Base-by-base conservation (phyloP, 1,140 invertebrate species). In the Brevipalpus yothersi region DNA sequence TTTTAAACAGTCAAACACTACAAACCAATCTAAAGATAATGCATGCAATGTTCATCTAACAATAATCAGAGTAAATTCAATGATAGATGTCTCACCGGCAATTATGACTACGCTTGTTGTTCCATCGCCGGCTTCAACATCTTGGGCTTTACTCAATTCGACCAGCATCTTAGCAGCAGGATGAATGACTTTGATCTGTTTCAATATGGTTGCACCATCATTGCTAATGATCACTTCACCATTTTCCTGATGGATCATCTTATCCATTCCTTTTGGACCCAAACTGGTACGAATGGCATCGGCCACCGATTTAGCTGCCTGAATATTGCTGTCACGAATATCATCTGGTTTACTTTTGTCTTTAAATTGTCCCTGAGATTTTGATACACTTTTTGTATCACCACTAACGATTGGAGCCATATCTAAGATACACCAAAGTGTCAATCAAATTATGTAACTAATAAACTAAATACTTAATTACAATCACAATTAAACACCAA, bases 91-190 rank as follows among this genome's bases (percentile, higher is more conserved):
- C 53, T 31, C 15, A 47, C 95, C 95, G 65, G 91, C 90, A 67
- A 98, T 80, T 21, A 98, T 84, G 42, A 94, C 90, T 58, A 98
- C 93, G 53, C 88, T 89, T 4, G 94, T 98, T 21, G 95, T 99
- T 54, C 95, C 95, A 78, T 99, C 95, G 58, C 95, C 95, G 67
- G 95, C 95, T 75, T 98, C 94, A 66, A 94, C 81, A 75, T 99
- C 94, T 76, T 99, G 95, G 39, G 94, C 93, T 68, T 94, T 86
- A 1, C 93, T 96, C 60, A 99, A 75, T 72, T 98, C 94, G 4
- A 98, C 94, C 64, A 99, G 75, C 93, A 99, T 97, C 81, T 96
- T 97, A 47, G 94, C 94, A 65, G 95, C 92, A 60, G 95, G 95
- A 75, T 99, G 95, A 64, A 93, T 76, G 11, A 99, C 90, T 75